Base-by-base conservation (phyloP, 2,113 vertebrate species). In the Suricata suricatta region DNA sequence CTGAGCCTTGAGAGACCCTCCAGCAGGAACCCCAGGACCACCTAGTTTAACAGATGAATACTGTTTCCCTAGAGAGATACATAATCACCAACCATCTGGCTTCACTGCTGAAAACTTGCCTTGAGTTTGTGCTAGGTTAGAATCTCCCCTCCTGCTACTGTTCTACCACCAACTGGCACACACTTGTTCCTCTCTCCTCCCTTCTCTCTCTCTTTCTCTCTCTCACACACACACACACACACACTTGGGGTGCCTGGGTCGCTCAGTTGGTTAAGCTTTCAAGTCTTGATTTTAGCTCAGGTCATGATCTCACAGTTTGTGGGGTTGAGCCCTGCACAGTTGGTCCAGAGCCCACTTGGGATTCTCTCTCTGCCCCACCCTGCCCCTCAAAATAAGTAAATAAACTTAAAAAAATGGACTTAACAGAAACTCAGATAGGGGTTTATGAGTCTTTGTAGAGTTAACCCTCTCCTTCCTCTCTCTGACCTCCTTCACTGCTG, bases 51-150 rank as follows among this genome's bases (percentile, higher is more conserved):
- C n/a, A 80, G 54, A 54, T 83, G 54, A 41, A 15, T 31, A 50
- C 54, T 88, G 4, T 95, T 93, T 93, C 68, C 60, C n/a, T 86
- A 72, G 38, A 98, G 68, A 93, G 44, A 81, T 41, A 11, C 21
- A 50, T 87, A 91, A 83, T 41, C 27, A 88, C 77, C n/a, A 74
- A 64, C 27, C 31, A 31, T 17, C 76, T 89, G 41, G 33, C 63
- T 90, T 90, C 33, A 63, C 4, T 5, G 29, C 25, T 95, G 21
- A 85, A 93, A 86, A 84, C 19, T 81, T 84, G 38, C 60, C 74
- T 92, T 33, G 16, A 63, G 6, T 25, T 90, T 88, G 12, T 77
- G 11, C 60, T 83, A 82, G 33, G 33, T 80, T 86, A 91, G 31
- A 79, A 27, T 81, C 88, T 92, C 15, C 47, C 69, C 52, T 85